A percentile compares a stretch with the other conserved stretches of the same genome.
Conservation (phyloP, 2,888 invertebrate genomes). For the Eupithecia pulchellata region DNA sequence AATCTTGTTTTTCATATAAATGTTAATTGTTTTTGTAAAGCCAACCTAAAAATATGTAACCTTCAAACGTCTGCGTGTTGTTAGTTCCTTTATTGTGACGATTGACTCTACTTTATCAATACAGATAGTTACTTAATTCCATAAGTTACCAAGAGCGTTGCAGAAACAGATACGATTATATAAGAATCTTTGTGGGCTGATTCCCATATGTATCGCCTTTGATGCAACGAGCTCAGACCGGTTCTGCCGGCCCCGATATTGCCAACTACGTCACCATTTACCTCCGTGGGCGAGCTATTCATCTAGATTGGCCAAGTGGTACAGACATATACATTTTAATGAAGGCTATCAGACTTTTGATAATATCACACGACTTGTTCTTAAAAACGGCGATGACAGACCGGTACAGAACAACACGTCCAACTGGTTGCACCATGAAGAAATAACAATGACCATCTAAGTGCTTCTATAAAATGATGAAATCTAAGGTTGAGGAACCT, state of each 20-base stretch:
- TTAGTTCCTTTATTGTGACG: background rate
- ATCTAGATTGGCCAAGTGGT: constrained; percentile 31
- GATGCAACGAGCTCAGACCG: constrained; percentile 74
- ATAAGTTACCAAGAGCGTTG: constrained; percentile 14
- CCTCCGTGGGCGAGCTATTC: constrained; percentile 52
- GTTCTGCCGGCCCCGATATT: constrained; percentile 71
- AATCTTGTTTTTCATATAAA: constrained; percentile 35
- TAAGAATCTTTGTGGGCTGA: constrained; percentile 59
- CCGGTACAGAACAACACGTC: background rate
- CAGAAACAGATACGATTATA: constrained; percentile 51
- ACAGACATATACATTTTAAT: constrained; percentile 14
- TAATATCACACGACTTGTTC: constrained; percentile 9
- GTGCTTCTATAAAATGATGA: constrained; percentile 22
- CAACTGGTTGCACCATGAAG: background rate
- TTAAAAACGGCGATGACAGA: background rate
- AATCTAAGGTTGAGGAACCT: constrained; percentile 21
- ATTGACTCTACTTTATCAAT: background rate
- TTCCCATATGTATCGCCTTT: constrained; percentile 67
- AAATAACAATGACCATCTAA: constrained; percentile 11
- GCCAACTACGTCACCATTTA: constrained; percentile 56
- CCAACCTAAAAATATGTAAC: background rate
- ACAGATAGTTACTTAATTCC: background rate
- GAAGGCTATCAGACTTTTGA: constrained; percentile 9
- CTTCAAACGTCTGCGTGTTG: background rate
- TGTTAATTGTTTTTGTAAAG: background rate